A percentile compares a stretch with the other conserved stretches of the same genome.
Conservation (phyloP, 1,140 invertebrate species). For the Brachystomella parvula region DNA sequence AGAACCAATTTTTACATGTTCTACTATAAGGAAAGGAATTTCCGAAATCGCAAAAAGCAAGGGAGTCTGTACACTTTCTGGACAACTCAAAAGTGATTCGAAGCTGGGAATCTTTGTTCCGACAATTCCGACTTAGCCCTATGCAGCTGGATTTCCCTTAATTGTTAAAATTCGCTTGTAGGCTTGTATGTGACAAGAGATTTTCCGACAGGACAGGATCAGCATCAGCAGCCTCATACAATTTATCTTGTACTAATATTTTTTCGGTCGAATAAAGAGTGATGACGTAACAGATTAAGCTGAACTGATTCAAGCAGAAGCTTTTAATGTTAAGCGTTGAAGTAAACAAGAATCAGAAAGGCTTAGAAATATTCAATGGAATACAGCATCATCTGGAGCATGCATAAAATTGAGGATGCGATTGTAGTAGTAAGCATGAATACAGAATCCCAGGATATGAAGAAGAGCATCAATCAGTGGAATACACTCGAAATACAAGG, state of each 20-base stretch:
- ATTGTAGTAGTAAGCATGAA: neutral
- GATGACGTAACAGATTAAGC: neutral
- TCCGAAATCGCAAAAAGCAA: too few relatives aligned
- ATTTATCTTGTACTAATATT: neutral
- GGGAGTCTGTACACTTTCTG: too few relatives aligned
- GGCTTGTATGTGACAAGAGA: neutral
- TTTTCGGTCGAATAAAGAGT: neutral
- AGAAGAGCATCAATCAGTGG: constrained; percentile 1
- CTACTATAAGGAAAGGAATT: too few relatives aligned
- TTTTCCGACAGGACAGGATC: neutral
- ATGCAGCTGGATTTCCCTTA: neutral
- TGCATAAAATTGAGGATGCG: neutral
- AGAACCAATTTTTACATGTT: too few relatives aligned
- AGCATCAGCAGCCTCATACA: neutral
- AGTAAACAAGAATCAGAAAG: neutral
- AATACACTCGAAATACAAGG: neutral
- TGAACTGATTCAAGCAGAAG: neutral
- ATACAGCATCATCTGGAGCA: neutral
- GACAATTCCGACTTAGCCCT: too few relatives aligned
- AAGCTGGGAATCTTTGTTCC: too few relatives aligned
- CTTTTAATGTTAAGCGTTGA: neutral
- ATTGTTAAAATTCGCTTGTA: neutral
- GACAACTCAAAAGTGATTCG: too few relatives aligned
- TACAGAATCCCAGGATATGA: neutral
- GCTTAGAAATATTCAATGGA: neutral